Conservation (phyloP, 2,797 vertebrate species). For the Leptoclinus maculatus region DNA sequence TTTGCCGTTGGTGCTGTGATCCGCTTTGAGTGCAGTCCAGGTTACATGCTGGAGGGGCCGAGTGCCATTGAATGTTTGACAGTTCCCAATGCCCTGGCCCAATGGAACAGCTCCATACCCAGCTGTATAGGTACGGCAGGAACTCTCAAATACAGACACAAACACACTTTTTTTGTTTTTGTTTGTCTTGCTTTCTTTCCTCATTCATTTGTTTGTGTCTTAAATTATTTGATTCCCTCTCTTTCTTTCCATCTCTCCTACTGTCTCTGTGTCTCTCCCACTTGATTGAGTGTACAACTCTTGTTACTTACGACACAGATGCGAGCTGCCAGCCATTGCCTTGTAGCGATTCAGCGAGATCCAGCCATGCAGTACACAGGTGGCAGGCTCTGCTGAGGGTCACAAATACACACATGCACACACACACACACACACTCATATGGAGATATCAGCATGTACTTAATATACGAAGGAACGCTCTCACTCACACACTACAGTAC, state of each 20-base stretch:
- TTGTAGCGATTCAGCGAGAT: conserved; percentile 52
- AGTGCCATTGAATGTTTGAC: conserved; percentile 93
- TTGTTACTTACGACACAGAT: conserved; percentile 59
- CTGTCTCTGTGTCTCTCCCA: background rate
- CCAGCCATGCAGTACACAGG: conserved; percentile 62
- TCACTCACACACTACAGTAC: conserved; percentile 1
- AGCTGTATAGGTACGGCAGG: conserved; percentile 91
- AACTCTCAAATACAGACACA: background rate
- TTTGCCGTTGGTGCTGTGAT: conserved; percentile 95
- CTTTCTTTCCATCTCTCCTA: background rate
- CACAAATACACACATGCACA: conserved; percentile 53
- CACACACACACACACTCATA: conserved; percentile 13
- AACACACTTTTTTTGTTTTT: background rate
- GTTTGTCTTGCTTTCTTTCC: background rate
- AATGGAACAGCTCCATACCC: conserved; percentile 97
- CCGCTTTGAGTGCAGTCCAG: conserved; percentile 96
- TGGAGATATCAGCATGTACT: conserved; percentile 26
- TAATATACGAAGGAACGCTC: conserved; percentile 34
- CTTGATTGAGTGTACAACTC: conserved; percentile 43
- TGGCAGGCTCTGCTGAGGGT: conserved; percentile 59
- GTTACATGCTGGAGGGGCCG: conserved; percentile 94
- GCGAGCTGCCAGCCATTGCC: conserved; percentile 57
- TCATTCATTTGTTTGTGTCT: background rate
- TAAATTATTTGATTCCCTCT: background rate
- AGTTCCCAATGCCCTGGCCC: conserved; percentile 93